These are phyloP conservation scores for Caretta caretta DNA, from an alignment of 2,113 vertebrate species.

Conservation along the genomic window DNA sequence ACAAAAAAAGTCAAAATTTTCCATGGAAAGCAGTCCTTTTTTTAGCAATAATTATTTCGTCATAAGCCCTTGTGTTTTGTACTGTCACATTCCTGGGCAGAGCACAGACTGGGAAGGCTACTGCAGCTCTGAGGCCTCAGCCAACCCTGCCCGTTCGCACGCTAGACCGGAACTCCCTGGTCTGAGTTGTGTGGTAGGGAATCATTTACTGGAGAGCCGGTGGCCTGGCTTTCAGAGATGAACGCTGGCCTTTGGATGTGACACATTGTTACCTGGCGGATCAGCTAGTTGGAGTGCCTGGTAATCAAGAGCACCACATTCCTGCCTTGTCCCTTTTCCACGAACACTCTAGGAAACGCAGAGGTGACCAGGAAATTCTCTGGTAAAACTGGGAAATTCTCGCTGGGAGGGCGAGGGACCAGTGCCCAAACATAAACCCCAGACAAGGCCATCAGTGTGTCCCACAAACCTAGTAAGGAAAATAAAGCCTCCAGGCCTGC, in stretches of 20 bases:
- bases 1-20: background rate
- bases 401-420: background rate
- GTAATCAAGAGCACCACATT: background rate
- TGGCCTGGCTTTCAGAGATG: background rate
- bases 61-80: background rate
- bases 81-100: background rate
- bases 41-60: background rate
- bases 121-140: background rate
- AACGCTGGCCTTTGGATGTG: background rate
- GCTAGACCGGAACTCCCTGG: background rate
- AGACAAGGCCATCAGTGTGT: background rate
- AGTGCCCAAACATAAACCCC: too few relatives aligned
- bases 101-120: background rate
- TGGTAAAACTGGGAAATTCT: background rate
- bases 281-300: background rate
- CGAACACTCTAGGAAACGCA: too few relatives aligned
- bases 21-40: background rate
- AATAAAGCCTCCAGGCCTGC: background rate
- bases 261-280: background rate
- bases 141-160: background rate
- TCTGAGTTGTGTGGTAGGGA: too few relatives aligned
- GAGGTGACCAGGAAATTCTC: too few relatives aligned
- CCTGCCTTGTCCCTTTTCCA: background rate
- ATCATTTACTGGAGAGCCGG: too few relatives aligned
- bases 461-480: background rate